Evolutionary conservation across 2,888 invertebrate genomes (phyloP).

Genomic region (Phytoseiulus persimilis): DNA sequence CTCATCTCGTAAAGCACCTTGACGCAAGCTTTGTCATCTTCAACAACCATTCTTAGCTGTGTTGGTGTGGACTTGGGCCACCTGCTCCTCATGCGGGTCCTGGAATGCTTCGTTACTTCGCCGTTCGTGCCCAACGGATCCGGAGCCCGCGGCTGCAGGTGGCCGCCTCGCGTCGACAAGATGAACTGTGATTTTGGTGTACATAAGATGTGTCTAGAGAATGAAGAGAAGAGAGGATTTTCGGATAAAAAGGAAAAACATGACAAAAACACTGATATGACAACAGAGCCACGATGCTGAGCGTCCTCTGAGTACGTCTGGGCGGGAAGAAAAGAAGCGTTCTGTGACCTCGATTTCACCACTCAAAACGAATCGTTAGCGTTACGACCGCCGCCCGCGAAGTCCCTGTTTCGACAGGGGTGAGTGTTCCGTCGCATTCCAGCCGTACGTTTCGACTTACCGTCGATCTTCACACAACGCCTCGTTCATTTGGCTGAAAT

Average conservation of each 20-base stretch:
- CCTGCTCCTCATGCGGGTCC: background rate
- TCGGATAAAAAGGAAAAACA: background rate
- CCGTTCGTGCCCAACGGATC: background rate
- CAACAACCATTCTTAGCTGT: background rate
- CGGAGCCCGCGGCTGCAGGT: background rate
- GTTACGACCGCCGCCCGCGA: background rate
- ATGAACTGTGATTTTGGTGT: conserved; percentile 38
- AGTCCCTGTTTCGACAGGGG: background rate
- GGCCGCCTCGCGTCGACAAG: conserved; percentile 11
- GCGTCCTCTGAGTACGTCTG: background rate
- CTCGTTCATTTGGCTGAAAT: background rate
- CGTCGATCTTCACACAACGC: background rate
- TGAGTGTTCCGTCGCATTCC: background rate
- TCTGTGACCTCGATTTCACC: background rate
- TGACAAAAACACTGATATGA: background rate
- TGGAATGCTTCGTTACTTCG: background rate
- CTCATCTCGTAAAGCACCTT: conserved; percentile 5
- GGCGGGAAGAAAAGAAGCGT: background rate
- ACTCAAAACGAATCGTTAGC: background rate
- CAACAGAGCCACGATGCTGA: background rate
- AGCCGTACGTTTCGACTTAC: background rate
- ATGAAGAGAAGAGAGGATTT: background rate
- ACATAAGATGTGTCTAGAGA: conserved; percentile 35
- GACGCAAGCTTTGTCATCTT: conserved; percentile 5
- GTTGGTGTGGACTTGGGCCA: background rate